A percentile compares a stretch with the other conserved stretches of the same genome.
Evolutionary conservation across 2,888 invertebrate species (phyloP).

Genomic region (Cyaniris semiargus): DNA sequence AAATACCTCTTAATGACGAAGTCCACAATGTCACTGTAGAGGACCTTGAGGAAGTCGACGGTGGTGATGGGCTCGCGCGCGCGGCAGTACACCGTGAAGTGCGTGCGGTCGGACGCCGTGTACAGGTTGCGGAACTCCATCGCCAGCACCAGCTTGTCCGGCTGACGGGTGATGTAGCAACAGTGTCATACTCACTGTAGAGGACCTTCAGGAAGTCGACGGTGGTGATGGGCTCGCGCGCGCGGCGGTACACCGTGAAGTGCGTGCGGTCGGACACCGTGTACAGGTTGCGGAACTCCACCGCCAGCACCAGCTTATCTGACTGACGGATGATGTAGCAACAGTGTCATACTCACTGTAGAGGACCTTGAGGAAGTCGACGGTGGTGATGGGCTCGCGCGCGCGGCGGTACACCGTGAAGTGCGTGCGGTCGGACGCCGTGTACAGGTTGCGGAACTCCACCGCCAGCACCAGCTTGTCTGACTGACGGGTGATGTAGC

Average conservation of each 20-base stretch:
- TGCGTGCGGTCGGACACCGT: conserved; percentile 30
- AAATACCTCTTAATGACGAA: background rate
- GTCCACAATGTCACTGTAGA: conserved; percentile 4
- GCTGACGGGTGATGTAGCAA: conserved; percentile 41
- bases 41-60: conserved; percentile 31
- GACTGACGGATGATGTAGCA: conserved; percentile 41
- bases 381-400: conserved; percentile 41
- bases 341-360: conserved; percentile 30
- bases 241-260: conserved; percentile 40
- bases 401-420: conserved; percentile 41
- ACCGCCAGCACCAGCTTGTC: conserved; percentile 42
- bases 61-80: conserved; percentile 41
- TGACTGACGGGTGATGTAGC: conserved; percentile 40
- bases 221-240: conserved; percentile 41
- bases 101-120: conserved; percentile 28
- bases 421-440: conserved; percentile 30
- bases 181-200: conserved; percentile 20
- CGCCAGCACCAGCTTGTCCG: conserved; percentile 41
- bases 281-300: conserved; percentile 39
- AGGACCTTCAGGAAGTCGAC: conserved; percentile 31
- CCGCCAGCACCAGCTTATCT: conserved; percentile 41
- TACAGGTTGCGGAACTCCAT: conserved; percentile 39
- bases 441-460: conserved; percentile 38
- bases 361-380: conserved; percentile 29
- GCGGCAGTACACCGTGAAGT: conserved; percentile 40